These are phyloP conservation scores for Lasioglossum baleicum DNA, from an alignment of 1,140 invertebrate species.

Conservation along the genomic window DNA sequence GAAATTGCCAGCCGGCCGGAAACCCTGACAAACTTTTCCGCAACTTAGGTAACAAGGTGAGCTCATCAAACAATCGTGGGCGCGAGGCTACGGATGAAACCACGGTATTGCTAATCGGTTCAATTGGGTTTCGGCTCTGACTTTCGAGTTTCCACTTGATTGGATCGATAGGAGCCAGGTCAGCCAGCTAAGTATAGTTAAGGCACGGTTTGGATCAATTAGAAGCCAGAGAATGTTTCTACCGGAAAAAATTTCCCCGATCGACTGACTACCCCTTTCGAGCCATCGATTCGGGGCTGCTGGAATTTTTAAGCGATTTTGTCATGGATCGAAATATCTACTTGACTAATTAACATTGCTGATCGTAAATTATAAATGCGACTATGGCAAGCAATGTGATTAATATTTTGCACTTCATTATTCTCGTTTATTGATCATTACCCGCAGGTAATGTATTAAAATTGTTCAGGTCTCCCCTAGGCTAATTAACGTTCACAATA, in stretches of 20 bases:
- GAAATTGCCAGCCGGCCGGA: constrained; percentile 60
- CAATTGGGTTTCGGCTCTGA: constrained; percentile 62
- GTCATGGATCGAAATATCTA: too few relatives aligned
- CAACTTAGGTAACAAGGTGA: constrained; percentile 72
- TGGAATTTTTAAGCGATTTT: too few relatives aligned
- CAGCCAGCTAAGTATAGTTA: constrained; percentile 45
- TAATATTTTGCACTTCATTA: too few relatives aligned
- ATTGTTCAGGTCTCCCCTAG: too few relatives aligned
- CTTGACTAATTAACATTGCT: too few relatives aligned
- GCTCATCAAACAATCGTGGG: constrained; percentile 74
- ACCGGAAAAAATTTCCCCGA: background rate
- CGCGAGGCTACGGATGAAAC: constrained; percentile 72
- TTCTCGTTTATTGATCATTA: too few relatives aligned
- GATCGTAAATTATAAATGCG: too few relatives aligned
- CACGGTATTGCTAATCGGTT: constrained; percentile 73
- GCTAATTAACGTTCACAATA: too few relatives aligned
- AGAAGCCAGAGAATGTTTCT: background rate
- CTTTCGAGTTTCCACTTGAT: constrained; percentile 65
- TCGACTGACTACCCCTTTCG: too few relatives aligned
- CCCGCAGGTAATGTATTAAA: too few relatives aligned
- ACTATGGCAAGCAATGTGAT: too few relatives aligned
- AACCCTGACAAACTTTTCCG: constrained; percentile 71
- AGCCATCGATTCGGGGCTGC: too few relatives aligned
- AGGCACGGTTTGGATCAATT: constrained; percentile 38
- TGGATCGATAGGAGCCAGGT: constrained; percentile 61